Percentiles rank a stretch among this genome's conserved stretches.
phyloP scores from a whole-genome alignment of 2,888 invertebrate genomes.

The Trissoscelio sp. region DNA sequence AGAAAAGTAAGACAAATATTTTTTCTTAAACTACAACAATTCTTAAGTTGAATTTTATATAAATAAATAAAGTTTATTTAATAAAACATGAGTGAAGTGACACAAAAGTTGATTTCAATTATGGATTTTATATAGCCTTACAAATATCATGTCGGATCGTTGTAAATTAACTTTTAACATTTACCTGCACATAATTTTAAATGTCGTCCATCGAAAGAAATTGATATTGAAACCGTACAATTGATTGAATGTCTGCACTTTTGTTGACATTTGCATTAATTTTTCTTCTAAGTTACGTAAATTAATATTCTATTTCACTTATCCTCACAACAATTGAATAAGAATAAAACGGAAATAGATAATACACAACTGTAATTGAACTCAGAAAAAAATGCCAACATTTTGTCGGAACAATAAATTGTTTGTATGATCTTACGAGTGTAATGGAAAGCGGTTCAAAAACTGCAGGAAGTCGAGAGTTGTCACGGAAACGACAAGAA shows the following conservation, averaged over 20 bases:
- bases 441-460: conserved; percentile 27
- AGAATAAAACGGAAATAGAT: background rate
- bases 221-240: background rate
- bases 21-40: too few species aligned
- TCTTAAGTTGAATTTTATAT: too few species aligned
- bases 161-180: conserved; percentile 14
- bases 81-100: too few species aligned
- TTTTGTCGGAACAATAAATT: conserved; percentile 15
- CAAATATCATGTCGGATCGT: background rate
- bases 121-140: background rate
- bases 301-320: conserved; percentile 1
- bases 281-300: background rate
- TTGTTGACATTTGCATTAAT: conserved; percentile 24
- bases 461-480: conserved; percentile 20
- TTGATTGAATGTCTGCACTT: conserved; percentile 6
- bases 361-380: background rate
- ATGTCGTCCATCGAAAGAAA: background rate
- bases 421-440: conserved; percentile 11
- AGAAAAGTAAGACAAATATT: too few species aligned
- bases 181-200: background rate
- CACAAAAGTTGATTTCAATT: background rate
- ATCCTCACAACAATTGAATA: background rate
- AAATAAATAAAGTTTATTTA: too few species aligned
- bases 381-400: background rate
- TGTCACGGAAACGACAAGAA: conserved; percentile 13